phyloP scores from a whole-genome alignment of 2,888 invertebrate species.

The Philereme vetulata region DNA sequence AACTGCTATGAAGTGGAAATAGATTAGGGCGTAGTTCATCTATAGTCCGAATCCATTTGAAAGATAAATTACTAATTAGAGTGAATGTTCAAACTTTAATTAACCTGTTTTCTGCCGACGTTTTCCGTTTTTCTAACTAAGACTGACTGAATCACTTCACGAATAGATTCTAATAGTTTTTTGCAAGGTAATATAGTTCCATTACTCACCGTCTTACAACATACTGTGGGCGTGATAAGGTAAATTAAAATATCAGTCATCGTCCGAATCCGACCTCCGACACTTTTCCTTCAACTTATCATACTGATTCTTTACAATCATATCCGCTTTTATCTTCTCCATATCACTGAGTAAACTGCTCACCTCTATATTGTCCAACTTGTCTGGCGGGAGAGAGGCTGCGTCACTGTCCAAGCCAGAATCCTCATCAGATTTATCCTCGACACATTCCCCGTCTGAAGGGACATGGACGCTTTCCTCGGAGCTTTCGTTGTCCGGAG shows the following conservation, averaged over 20 bases:
- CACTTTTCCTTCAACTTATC: slow-evolving; percentile 72
- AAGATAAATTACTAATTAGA: too few species aligned
- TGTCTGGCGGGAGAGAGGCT: slow-evolving; percentile 47
- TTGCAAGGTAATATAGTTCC: too few species aligned
- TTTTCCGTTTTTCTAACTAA: too few species aligned
- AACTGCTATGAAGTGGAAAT: too few species aligned
- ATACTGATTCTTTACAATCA: slow-evolving; percentile 70
- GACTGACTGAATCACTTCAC: too few species aligned
- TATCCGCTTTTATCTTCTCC: slow-evolving; percentile 68
- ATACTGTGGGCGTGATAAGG: too few species aligned
- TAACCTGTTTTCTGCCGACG: too few species aligned
- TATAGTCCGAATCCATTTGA: too few species aligned
- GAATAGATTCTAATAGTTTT: too few species aligned
- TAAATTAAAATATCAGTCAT: slow-evolving; percentile 43
- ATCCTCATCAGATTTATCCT: slow-evolving; percentile 54
- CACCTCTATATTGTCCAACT: slow-evolving; percentile 61
- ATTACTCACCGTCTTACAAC: too few species aligned
- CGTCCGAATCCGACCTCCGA: slow-evolving; percentile 61
- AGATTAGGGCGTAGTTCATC: too few species aligned
- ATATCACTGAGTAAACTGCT: slow-evolving; percentile 74
- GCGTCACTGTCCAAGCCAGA: slow-evolving; percentile 65
- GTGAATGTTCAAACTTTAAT: too few species aligned
- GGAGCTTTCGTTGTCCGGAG: slow-evolving; percentile 36
- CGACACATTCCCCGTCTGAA: slow-evolving; percentile 54
- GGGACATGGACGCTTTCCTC: slow-evolving; percentile 53